Base-by-base conservation (phyloP, 2,797 vertebrate genomes). In the Salmo trutta region DNA sequence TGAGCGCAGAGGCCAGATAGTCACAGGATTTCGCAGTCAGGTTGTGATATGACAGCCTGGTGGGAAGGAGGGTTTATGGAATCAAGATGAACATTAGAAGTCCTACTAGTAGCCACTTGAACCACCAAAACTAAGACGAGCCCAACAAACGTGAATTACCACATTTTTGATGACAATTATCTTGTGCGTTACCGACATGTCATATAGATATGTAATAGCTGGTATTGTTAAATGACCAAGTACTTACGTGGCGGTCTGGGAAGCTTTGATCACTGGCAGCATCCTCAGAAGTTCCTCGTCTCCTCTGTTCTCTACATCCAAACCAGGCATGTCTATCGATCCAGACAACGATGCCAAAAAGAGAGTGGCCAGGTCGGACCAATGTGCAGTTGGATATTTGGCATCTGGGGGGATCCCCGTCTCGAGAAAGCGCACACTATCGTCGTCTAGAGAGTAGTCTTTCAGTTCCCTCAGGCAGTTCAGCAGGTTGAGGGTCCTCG, bases 11-110 rank as follows among this genome's bases (percentile, higher is more conserved):
- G 41, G 81, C 78, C 71, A 90, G 71, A 2, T 53, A 78, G 5
- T 83, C 77, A 75, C 89, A 89, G 52, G 82, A 85, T 71, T 65
- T 79, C 4, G 84, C 82, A 1, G 89, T 88, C 80, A 90, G 79
- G 83, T 89, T 87, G 52, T 73, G 86, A 86, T 89, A 90, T 19
- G 78, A 69, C 54, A 90, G 71, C 78, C 89, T 90, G 80, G 54
- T 31, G 1, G 24, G 52, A 27, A 51, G 27, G 47, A 72, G n/a
- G 47, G 41, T 10, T 19, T 5, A 47, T 1, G 3, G 68, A 7
- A 10, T 21, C 5, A 19, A 21, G 21, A n/a, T 10, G 8, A 21
- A 62, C 56, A 62, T 59, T n/a, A 59, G 2, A 7, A 21, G 8
- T 21, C 5, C 21, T 7, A 62, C 56, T 56, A 19, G 53, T 2